phyloP scores from a whole-genome alignment of 2,888 invertebrate genomes.

The Nephrotoma flavescens region DNA sequence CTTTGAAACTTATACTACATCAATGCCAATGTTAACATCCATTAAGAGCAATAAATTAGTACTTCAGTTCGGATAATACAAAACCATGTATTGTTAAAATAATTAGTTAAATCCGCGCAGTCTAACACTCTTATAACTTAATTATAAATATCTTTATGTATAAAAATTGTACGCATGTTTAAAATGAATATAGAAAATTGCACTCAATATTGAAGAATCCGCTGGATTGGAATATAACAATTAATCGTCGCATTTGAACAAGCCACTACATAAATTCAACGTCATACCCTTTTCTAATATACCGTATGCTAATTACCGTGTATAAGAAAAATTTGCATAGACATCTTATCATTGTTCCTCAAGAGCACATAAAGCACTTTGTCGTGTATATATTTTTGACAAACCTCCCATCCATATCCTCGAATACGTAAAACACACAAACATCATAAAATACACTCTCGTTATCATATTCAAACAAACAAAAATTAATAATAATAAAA shows the following conservation, averaged over 20 bases:
- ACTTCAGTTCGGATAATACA: no score
- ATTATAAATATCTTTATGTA: no score
- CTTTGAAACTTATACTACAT: no score
- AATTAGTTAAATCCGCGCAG: no score
- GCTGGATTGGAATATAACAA: background rate
- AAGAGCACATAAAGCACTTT: background rate
- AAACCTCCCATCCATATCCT: background rate
- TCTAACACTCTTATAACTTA: no score
- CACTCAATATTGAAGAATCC: background rate
- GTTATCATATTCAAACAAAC: background rate
- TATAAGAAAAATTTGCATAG: background rate
- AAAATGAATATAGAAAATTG: background rate
- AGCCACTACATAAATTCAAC: background rate
- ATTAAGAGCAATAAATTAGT: no score
- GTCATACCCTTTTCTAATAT: background rate
- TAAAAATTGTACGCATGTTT: background rate
- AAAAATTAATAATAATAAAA: background rate
- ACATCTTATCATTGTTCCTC: background rate
- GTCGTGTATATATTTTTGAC: background rate
- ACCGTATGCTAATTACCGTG: background rate
- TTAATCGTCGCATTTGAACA: background rate
- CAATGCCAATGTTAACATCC: no score
- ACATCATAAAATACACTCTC: background rate
- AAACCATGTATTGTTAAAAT: no score
- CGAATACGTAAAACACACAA: background rate